Percentiles rank a stretch among this genome's conserved stretches.
Conservation (phyloP, 2,888 invertebrate genomes). For the Drosophila hamatofila region DNA sequence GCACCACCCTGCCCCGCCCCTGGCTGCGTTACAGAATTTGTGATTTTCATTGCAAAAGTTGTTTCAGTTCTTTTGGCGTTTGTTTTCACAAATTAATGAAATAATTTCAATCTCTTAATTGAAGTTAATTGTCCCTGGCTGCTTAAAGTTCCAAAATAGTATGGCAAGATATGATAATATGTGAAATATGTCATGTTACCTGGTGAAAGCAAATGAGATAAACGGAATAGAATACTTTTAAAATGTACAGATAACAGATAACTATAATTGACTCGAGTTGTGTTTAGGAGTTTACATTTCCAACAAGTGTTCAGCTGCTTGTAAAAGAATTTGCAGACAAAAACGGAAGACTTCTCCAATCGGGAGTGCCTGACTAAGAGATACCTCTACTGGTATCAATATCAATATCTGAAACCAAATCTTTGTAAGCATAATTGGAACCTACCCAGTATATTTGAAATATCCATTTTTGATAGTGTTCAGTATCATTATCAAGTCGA, state of each 20-base stretch:
- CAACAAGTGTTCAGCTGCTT: too few species aligned
- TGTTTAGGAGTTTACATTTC: too few species aligned
- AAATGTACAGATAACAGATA: not conserved
- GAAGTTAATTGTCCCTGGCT: conserved; percentile 62
- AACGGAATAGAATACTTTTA: not conserved
- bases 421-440: too few species aligned
- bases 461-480: too few species aligned
- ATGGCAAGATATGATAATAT: conserved; percentile 7
- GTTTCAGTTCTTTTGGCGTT: conserved; percentile 47
- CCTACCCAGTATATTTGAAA: too few species aligned
- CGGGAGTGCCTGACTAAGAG: too few species aligned
- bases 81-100: conserved; percentile 67
- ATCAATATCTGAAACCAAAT: too few species aligned
- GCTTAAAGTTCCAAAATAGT: conserved; percentile 13
- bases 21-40: conserved; percentile 32
- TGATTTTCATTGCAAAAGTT: conserved; percentile 52
- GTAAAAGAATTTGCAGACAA: too few species aligned
- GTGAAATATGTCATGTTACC: not conserved
- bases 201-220: not conserved
- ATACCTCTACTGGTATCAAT: too few species aligned
- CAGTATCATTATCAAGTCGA: too few species aligned
- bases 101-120: conserved; percentile 77
- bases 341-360: too few species aligned
- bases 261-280: not conserved
- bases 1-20: not conserved